Conservation (phyloP, 2,113 vertebrate genomes). For the Nymphicus hollandicus region DNA sequence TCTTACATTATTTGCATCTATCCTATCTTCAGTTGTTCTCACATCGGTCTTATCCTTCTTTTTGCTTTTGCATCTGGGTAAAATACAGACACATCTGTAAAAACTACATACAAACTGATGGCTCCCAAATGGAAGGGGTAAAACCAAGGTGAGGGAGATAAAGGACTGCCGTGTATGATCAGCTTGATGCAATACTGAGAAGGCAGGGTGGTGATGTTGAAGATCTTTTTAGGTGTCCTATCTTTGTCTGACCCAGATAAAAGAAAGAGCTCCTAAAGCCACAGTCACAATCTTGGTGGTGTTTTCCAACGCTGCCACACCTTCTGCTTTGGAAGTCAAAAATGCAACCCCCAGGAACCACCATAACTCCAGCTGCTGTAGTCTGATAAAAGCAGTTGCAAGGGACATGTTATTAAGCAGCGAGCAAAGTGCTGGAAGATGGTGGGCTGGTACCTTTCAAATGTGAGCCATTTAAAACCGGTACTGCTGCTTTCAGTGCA, state of each 20-base stretch:
- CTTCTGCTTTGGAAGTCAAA: background rate
- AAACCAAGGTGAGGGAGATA: background rate
- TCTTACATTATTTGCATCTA: background rate
- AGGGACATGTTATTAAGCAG: background rate
- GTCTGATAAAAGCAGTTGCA: background rate
- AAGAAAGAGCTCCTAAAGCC: background rate
- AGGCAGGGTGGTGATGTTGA: background rate
- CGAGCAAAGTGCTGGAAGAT: background rate
- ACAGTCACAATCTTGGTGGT: background rate
- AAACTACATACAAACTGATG: background rate
- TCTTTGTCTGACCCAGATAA: conserved; percentile 35
- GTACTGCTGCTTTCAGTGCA: background rate
- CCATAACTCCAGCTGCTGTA: background rate
- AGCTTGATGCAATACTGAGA: background rate
- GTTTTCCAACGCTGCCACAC: background rate
- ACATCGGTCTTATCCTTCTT: background rate
- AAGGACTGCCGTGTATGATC: background rate
- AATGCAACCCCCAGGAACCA: background rate
- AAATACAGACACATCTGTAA: background rate
- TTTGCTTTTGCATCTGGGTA: background rate
- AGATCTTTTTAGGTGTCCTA: background rate
- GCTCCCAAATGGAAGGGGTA: background rate
- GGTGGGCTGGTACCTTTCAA: background rate
- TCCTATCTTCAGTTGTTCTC: background rate
- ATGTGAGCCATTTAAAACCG: background rate